Evolutionary conservation across 2,888 invertebrate genomes (phyloP).

Genomic region (Acronicta psi): DNA sequence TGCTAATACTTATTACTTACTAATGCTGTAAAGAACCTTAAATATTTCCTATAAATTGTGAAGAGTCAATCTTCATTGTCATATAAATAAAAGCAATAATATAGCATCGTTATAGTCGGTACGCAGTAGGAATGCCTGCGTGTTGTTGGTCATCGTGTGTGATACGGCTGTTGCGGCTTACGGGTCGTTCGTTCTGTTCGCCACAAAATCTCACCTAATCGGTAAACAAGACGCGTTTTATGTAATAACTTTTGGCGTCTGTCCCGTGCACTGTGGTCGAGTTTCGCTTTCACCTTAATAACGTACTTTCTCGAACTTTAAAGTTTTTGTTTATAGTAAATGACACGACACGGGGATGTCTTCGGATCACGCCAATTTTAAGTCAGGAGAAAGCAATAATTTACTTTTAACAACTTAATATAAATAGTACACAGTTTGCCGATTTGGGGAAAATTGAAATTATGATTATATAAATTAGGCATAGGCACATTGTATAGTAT

Average conservation of each 20-base stretch:
- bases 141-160: constrained; percentile 19
- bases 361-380: constrained; percentile 48
- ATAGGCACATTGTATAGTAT: too few relatives aligned
- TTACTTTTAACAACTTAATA: constrained; percentile 48
- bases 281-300: constrained; percentile 83
- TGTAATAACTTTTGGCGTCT: constrained; percentile 78
- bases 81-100: constrained; percentile 1
- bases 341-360: constrained; percentile 46
- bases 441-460: neutral
- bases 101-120: constrained; percentile 4
- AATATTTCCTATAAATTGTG: too few relatives aligned
- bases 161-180: constrained; percentile 40
- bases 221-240: constrained; percentile 78
- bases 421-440: constrained; percentile 45
- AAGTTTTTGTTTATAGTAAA: constrained; percentile 59
- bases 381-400: constrained; percentile 29
- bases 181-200: constrained; percentile 49
- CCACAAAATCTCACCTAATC: constrained; percentile 74
- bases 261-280: constrained; percentile 68
- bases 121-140: constrained; percentile 3
- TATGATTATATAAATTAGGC: too few relatives aligned
- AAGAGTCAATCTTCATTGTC: constrained; percentile 1
- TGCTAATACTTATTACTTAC: too few relatives aligned
- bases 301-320: constrained; percentile 80
- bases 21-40: neutral